Evolutionary conservation across 1,140 invertebrate species (phyloP), one percentile per base, ranked within the genome.

Genomic region (Melipona quadrifasciata): DNA sequence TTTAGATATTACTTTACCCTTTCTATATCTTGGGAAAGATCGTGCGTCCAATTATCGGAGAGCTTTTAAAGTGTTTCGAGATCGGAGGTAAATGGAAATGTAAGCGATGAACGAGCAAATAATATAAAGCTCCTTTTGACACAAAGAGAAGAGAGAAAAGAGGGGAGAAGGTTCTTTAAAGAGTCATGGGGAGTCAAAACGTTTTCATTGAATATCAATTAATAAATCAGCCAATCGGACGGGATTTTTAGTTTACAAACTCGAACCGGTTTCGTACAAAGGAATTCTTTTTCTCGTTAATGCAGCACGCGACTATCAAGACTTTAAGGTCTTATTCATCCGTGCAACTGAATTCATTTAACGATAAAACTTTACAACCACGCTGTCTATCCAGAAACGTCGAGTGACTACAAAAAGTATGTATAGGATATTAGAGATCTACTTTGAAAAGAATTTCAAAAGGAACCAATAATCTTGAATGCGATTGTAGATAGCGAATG

Each of bases 141-240:
- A 31, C 76, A 61, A 71, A 77, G 27, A 17, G 57, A 12, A 19
- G 58, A 51, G 19, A 8, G 51, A 34, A 16, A 0, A 6, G 24
- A 17, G 11, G 16, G 17, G 77, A 8, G 19, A 0, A 47, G 57
- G 17, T 39, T 53, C 16, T 71, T 84, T 85, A 85, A 85, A 84
- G 81, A 83, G 27, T 61, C 70, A 27, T 72, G 74, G 21, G 58
- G 77, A 80, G 72, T 83, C 86, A 76, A 87, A 87, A 87, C 86
- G 82, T 53, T 75, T 61, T 81, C 86, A 58, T 68, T 57, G 78
- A 75, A 68, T 80, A 79, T 79, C 81, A 58, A 86, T 87, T 89
- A 89, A 89, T 87, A 87, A 87, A 86, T 84, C 82, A 61, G 70
- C 86, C 86, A 84, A 89, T 89, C 87, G 87, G 86, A 65, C 61